Evolutionary conservation across 1,140 invertebrate genomes (phyloP).

Genomic region (Acromyrmex echinatior): DNA sequence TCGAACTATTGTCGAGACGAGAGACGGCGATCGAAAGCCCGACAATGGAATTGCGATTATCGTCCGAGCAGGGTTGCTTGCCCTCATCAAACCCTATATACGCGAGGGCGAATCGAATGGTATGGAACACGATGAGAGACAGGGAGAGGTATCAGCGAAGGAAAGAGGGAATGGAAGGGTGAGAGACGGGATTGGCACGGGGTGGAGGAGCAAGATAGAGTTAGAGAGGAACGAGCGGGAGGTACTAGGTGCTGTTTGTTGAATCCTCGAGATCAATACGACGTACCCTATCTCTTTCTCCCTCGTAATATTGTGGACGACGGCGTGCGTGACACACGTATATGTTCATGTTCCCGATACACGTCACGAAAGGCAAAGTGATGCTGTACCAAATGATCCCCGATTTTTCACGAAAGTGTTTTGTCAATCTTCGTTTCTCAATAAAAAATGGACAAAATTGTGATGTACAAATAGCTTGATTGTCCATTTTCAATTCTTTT

Average conservation of each 20-base stretch:
- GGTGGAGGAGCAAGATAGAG: slow-evolving; percentile 74
- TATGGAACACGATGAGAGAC: slow-evolving; percentile 70
- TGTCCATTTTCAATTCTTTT: slow-evolving; percentile 18
- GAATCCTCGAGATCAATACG: slow-evolving; percentile 86
- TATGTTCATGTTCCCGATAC: slow-evolving; percentile 29
- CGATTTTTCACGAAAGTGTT: slow-evolving; percentile 6
- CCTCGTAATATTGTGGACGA: slow-evolving; percentile 65
- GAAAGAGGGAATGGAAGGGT: slow-evolving; percentile 55
- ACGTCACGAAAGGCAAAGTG: slow-evolving; percentile 37
- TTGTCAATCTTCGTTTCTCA: not conserved
- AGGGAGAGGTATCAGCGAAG: slow-evolving; percentile 62
- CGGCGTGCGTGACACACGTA: slow-evolving; percentile 60
- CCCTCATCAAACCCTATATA: slow-evolving; percentile 68
- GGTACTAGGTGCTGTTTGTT: slow-evolving; percentile 85
- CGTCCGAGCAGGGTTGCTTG: slow-evolving; percentile 58
- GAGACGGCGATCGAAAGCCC: slow-evolving; percentile 33
- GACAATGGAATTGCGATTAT: slow-evolving; percentile 65
- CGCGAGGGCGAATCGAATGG: slow-evolving; percentile 68
- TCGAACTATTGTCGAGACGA: slow-evolving; percentile 32
- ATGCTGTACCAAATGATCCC: slow-evolving; percentile 41
- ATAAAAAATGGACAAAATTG: not conserved
- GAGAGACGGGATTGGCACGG: slow-evolving; percentile 42
- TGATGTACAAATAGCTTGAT: not conserved
- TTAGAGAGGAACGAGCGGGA: slow-evolving; percentile 76
- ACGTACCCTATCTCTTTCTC: slow-evolving; percentile 76